Evolutionary conservation across 2,113 vertebrate species (phyloP).

Genomic region (Hypocryptadius cinnamomeus): DNA sequence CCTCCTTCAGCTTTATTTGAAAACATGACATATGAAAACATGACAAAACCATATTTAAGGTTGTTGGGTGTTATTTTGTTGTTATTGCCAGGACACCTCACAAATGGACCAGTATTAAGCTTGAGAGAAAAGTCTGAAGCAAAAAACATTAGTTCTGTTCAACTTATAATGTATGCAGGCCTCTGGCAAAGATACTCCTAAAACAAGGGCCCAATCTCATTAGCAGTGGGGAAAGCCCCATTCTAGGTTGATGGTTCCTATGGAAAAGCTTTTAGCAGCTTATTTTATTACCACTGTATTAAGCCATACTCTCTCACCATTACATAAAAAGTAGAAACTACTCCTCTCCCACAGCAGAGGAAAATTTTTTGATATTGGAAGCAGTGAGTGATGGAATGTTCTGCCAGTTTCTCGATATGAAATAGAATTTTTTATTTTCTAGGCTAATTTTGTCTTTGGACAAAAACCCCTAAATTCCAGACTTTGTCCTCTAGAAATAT

Average conservation of each 20-base stretch:
- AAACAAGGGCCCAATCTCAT: neutral
- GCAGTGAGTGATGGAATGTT: neutral
- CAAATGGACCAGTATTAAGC: neutral
- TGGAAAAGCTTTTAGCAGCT: constrained; percentile 5
- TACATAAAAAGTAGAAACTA: neutral
- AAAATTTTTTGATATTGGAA: neutral
- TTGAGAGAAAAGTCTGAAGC: neutral
- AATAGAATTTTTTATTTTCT: neutral
- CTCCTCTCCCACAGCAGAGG: neutral
- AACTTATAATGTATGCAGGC: neutral
- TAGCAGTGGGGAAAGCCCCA: neutral
- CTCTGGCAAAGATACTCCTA: neutral
- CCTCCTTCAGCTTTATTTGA: neutral
- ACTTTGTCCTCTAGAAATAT: neutral
- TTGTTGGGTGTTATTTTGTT: neutral
- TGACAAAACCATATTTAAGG: neutral
- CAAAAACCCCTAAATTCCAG: neutral
- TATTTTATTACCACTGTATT: neutral
- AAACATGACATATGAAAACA: neutral
- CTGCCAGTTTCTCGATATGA: neutral
- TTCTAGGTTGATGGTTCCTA: neutral
- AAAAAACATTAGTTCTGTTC: neutral
- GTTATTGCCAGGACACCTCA: neutral
- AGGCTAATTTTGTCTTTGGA: neutral
- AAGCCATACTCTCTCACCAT: neutral